Conservation (phyloP, 2,113 vertebrate species). For the Microtus montanus region DNA sequence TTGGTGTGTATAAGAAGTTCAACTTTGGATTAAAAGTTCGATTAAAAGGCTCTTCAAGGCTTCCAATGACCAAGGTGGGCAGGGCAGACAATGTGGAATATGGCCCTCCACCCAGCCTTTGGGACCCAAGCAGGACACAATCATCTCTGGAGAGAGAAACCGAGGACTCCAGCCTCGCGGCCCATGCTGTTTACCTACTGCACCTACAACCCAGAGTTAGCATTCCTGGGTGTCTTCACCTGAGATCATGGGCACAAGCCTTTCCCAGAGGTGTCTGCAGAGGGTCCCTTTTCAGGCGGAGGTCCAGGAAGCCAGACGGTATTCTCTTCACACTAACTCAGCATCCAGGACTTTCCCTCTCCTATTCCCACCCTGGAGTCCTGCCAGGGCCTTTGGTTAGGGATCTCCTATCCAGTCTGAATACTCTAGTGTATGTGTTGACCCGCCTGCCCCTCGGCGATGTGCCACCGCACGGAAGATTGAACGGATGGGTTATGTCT, state of each 20-base stretch:
- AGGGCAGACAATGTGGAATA: accelerated
- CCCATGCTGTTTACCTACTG: neutral
- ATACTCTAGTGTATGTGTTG: no score
- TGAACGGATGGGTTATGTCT: neutral
- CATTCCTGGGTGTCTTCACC: neutral
- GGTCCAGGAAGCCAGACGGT: neutral
- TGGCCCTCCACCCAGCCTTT: neutral
- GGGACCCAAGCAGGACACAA: accelerated
- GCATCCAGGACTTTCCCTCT: neutral
- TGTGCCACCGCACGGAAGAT: neutral
- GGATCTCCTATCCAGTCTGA: neutral
- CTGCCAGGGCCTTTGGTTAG: neutral
- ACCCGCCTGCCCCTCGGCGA: neutral
- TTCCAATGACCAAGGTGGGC: neutral
- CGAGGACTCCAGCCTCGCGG: neutral
- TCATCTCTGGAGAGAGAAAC: neutral
- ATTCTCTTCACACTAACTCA: neutral
- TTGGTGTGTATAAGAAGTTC: neutral
- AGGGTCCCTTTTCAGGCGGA: neutral
- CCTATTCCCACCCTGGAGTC: neutral
- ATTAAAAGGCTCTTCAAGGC: no score
- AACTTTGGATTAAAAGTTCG: neutral
- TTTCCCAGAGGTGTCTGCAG: neutral
- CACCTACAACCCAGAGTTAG: neutral
- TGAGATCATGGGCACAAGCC: neutral